Conservation (phyloP, 2,888 invertebrate genomes). For the Gisinianus flammeolus region DNA sequence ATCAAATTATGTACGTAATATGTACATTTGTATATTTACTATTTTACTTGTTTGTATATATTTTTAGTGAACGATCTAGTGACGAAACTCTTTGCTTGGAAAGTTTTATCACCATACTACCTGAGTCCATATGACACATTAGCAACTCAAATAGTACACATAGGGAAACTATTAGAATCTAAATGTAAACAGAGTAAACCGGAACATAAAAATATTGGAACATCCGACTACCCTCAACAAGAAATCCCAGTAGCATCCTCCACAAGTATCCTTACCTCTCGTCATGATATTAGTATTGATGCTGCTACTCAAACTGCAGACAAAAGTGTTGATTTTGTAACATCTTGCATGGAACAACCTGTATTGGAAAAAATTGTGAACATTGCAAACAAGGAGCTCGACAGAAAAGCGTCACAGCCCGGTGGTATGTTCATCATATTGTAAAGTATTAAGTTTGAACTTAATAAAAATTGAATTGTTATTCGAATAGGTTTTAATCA, state of each 20-base stretch:
- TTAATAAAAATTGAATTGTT: neutral
- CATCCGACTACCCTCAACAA: no score
- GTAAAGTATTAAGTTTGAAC: neutral
- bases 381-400: conserved; percentile 31
- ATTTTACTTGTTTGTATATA: neutral
- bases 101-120: conserved; percentile 34
- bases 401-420: neutral
- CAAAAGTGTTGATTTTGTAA: neutral
- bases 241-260: no score
- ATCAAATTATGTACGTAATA: no score
- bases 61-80: conserved; percentile 37
- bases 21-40: no score
- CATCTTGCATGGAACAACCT: conserved; percentile 9
- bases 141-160: conserved; percentile 37
- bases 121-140: conserved; percentile 39
- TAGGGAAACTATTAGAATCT: conserved; percentile 31
- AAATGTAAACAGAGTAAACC: conserved; percentile 21
- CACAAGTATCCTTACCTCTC: no score
- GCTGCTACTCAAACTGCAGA: neutral
- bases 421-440: no score
- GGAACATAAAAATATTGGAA: conserved; percentile 14
- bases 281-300: neutral
- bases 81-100: conserved; percentile 33
- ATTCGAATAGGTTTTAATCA: neutral
- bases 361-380: conserved; percentile 31